Percentiles rank a stretch among this genome's conserved stretches.
Evolutionary conservation across 2,797 vertebrate species (phyloP).

Genomic region (Mycteria americana): DNA sequence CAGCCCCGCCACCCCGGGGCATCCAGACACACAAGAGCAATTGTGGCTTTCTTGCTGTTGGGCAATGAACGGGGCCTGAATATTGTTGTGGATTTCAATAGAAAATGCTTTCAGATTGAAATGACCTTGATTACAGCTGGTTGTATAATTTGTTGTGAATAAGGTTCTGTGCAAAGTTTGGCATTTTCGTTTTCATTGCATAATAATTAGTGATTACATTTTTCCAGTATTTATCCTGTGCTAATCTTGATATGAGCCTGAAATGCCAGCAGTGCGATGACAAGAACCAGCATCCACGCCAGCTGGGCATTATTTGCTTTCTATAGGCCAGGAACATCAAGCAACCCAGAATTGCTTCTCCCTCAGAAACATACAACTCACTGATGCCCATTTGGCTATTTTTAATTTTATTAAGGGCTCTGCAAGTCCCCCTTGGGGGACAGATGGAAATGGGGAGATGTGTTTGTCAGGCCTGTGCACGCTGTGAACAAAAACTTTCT

Average conservation of each 20-base stretch:
- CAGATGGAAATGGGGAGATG: background rate
- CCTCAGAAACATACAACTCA: background rate
- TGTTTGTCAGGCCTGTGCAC: background rate
- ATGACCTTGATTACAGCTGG: background rate
- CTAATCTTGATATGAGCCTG: background rate
- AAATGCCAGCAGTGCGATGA: background rate
- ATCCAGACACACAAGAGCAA: background rate
- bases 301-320: background rate
- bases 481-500: background rate
- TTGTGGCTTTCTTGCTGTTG: background rate
- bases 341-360: background rate
- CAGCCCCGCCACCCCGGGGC: background rate
- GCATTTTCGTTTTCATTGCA: background rate
- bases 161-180: background rate
- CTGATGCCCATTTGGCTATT: background rate
- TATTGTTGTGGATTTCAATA: conserved; percentile 32
- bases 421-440: background rate
- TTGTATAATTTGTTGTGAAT: conserved; percentile 7
- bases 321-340: background rate
- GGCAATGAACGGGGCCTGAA: background rate
- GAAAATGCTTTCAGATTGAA: conserved; percentile 24
- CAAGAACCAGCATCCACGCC: background rate
- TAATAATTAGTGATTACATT: conserved; percentile 6
- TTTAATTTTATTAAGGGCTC: conserved; percentile 4
- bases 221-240: conserved; percentile 20